Percentiles rank a stretch among this genome's conserved stretches.
Conservation (phyloP, 2,113 vertebrate species). For the Bothrops jararaca region DNA sequence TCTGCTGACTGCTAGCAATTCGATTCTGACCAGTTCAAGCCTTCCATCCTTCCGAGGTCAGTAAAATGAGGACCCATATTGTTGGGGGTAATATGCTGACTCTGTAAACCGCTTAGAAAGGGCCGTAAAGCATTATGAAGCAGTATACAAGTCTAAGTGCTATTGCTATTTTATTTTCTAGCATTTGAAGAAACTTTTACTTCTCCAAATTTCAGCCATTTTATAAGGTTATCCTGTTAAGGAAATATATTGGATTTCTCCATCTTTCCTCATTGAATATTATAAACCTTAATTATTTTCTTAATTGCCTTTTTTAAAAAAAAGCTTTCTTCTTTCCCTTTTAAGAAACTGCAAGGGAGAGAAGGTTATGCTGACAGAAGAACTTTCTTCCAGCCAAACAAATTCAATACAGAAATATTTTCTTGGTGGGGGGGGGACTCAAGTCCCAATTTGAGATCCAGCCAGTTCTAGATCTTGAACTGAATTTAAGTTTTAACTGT, state of each 20-base stretch:
- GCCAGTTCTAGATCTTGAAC: not conserved
- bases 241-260: not conserved
- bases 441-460: not conserved
- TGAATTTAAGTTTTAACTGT: not conserved
- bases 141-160: not conserved
- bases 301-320: not conserved
- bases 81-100: not conserved
- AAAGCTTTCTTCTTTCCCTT: not conserved
- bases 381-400: not conserved
- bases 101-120: not conserved
- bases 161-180: not conserved
- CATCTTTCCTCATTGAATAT: not conserved
- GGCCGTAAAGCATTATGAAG: not conserved
- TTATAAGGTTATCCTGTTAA: not conserved
- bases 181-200: not conserved
- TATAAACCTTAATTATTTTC: not conserved
- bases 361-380: too few species aligned
- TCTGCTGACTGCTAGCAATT: not conserved
- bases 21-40: not conserved
- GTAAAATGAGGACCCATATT: not conserved
- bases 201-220: not conserved
- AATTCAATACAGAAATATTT: not conserved
- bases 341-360: not conserved
- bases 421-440: not conserved
- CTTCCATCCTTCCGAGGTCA: not conserved